Evolutionary conservation across 2,888 invertebrate genomes (phyloP).

Genomic region (Ramazzottius varieornatus): DNA sequence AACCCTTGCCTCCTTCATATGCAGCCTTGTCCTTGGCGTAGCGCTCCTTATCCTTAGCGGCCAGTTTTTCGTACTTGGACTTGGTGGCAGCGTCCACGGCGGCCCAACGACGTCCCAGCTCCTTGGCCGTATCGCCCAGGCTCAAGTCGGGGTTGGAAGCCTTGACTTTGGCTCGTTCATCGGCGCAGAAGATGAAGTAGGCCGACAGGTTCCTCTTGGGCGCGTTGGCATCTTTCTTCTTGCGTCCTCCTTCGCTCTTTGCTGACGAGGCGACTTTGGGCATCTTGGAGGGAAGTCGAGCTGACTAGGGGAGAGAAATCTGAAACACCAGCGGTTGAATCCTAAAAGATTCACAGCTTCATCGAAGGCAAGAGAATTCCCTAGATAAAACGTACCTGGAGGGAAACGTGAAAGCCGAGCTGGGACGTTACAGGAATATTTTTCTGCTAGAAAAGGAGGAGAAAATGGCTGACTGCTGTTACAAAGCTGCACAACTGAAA

Average conservation of each 20-base stretch:
- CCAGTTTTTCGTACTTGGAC: not conserved
- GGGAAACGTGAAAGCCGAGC: too few species aligned
- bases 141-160: not conserved
- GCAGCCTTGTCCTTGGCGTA: not conserved
- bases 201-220: not conserved
- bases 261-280: not conserved
- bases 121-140: not conserved
- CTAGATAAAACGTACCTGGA: too few species aligned
- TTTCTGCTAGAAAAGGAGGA: too few species aligned
- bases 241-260: not conserved
- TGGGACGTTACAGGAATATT: too few species aligned
- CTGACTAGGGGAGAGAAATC: too few species aligned
- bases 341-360: too few species aligned
- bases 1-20: too few species aligned
- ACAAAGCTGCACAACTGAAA: too few species aligned
- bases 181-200: not conserved
- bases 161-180: not conserved
- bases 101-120: not conserved
- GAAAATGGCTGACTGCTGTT: too few species aligned
- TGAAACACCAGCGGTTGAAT: too few species aligned
- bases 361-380: too few species aligned
- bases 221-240: not conserved
- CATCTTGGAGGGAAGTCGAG: too few species aligned
- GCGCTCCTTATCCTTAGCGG: constrained; percentile 3
- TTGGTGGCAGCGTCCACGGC: not conserved